A percentile compares a stretch with the other conserved stretches of the same genome.
These are phyloP conservation scores for Desoria tigrina DNA, from an alignment of 2,888 invertebrate genomes.

Conservation along the genomic window DNA sequence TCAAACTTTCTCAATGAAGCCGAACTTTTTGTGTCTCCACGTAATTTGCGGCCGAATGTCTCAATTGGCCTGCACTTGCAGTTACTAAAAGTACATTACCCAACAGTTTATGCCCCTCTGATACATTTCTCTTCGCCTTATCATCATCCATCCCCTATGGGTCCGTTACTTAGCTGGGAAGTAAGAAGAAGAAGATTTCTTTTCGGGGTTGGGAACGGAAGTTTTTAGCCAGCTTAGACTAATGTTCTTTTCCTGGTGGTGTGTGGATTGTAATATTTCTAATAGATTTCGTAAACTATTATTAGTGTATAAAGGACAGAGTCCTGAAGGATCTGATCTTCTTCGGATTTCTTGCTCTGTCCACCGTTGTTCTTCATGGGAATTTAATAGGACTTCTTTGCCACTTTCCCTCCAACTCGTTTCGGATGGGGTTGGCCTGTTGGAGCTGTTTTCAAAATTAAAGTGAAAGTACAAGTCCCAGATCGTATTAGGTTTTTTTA, in stretches of 20 bases:
- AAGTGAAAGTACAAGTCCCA: too few relatives aligned
- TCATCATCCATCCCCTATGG: constrained; percentile 11
- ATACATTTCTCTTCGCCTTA: background rate
- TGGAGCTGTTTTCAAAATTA: too few relatives aligned
- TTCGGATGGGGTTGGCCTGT: too few relatives aligned
- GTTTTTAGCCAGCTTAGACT: constrained; percentile 11
- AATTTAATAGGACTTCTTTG: background rate
- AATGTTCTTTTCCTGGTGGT: constrained; percentile 7
- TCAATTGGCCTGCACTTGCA: constrained; percentile 42
- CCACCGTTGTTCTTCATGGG: constrained; percentile 8
- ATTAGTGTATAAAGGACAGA: background rate
- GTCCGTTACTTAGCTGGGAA: constrained; percentile 1
- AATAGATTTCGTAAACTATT: background rate
- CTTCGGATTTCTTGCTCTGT: too few relatives aligned
- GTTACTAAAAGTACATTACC: constrained; percentile 13
- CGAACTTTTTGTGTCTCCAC: constrained; percentile 47
- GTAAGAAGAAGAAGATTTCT: constrained; percentile 22
- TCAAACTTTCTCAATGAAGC: constrained; percentile 40
- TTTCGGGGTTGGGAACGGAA: constrained; percentile 20
- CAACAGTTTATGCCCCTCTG: constrained; percentile 10
- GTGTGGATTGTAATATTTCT: background rate
- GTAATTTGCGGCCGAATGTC: constrained; percentile 52
- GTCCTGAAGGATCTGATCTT: too few relatives aligned
- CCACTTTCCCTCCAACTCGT: too few relatives aligned
- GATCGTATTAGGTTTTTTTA: too few relatives aligned